Base-by-base conservation (phyloP, 2,797 vertebrate species). In the Spizella passerina region DNA sequence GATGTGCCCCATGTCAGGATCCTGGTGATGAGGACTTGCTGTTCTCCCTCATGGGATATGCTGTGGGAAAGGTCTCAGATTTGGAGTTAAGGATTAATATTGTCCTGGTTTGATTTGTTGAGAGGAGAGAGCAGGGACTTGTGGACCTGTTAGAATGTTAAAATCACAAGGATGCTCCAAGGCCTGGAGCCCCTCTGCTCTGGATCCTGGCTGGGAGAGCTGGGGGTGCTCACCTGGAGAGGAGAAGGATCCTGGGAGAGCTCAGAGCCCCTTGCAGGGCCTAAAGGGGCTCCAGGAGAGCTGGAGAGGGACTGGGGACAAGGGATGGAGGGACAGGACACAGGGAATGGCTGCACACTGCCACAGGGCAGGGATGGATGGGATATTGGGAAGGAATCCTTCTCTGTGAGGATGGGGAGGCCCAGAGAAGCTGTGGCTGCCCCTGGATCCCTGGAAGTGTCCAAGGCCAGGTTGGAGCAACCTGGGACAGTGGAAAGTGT, bases 341-440 rank as follows among this genome's bases (percentile, higher is more conserved):
- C 24, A 9, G 26, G 43, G 21, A 81, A n/a, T 27, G 46, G 39
- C 39, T 73, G 26, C 47, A 4, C 7, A 52, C 2, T 52, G 29
- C 12, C 46, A 53, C 15, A 73, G 26, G 15, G 12, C 7, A 19
- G 30, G 30, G 26, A 0, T 6, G 0, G 22, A 7, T 61, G 47
- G 11, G 36, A 32, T 14, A 18, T 15, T n/a, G 61, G 12, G n/a
- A 9, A 38, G 41, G 4, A 44, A 63, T 56, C n/a, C 0, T 2
- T 56, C 0, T 0, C 36, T 49, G 34, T 2, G 41, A n/a, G 15
- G 15, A 6, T 43, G 34, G 4, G 0, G 6, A 55, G 10, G 2
- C 8, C 9, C 70, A 69, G 36, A 49, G 63, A 5, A 69, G 19
- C 49, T 82, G 70, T 69, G 63, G 23, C 43, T 69, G 49, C 4